Base-by-base conservation (phyloP, 2,888 invertebrate species). In the Tipula helvola region DNA sequence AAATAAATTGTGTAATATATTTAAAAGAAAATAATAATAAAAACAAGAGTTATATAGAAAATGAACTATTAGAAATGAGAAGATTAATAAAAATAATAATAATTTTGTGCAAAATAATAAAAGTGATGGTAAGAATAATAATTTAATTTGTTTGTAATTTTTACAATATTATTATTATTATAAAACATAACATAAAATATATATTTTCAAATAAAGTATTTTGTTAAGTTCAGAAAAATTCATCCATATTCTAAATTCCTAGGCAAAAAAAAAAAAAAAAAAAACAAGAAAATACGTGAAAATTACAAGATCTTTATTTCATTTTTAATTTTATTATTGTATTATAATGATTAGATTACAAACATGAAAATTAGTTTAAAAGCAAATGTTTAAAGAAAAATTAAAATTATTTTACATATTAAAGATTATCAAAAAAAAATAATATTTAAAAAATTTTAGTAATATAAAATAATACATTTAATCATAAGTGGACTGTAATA, bases 1-100 rank as follows among this genome's bases (percentile, higher is more conserved):
- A 71, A 71, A 71, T 4, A 52, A 52, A 52, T 71, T 28, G 71
- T 71, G 71, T 71, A 71, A 71, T 71, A 71, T 57, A 71, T 71
- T 71, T 71, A 71, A 71, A 71, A 71, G 71, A 71, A 71, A 71
- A 71, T 71, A 71, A 71, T 71, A 71, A 71, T 71, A 71, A 71
- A 52, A 57, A 71, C 3, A 28, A 71, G 71, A 71, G 28, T 8
- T 57, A 28, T 71, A 71, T 71, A 71, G 71, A 71, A 71, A 71
- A 71, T 16, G 71, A 71, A 71, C 71, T 28, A 71, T 71, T 71
- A 71, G 71, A 71, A 71, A 28, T 28, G 71, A 71, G 71, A 71
- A 71, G 71, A 71, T 71, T 28, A 71, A 71, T 71, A 71, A 28
- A 28, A 71, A 28, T 71, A 71, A 71, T 71, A 71, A 71, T 71